Conservation (phyloP, 2,113 vertebrate species). For the Peromyscus californicus region DNA sequence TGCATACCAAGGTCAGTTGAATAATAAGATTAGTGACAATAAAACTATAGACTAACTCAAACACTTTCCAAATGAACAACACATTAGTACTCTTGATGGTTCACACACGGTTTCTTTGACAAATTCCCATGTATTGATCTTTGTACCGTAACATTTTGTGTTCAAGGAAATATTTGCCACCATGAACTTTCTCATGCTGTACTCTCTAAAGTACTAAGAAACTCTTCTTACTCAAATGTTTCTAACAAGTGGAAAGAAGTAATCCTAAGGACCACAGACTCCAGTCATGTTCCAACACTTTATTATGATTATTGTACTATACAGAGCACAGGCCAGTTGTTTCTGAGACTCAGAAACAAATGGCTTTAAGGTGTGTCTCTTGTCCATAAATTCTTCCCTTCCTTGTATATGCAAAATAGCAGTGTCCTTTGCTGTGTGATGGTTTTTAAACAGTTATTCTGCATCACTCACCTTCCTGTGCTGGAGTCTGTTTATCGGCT, state of each 20-base stretch:
- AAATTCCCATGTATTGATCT: not conserved
- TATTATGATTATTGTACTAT: not conserved
- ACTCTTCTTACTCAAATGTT: not conserved
- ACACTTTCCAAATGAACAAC: not conserved
- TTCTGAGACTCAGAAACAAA: not conserved
- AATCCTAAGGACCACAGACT: not conserved
- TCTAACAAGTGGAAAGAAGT: not conserved
- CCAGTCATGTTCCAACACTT: not conserved
- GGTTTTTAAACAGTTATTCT: not conserved
- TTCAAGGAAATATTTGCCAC: conserved; percentile 9
- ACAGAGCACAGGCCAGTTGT: not conserved
- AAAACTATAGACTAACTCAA: not conserved
- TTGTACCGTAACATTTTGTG: not conserved
- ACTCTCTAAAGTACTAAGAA: not conserved
- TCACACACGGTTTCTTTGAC: not conserved
- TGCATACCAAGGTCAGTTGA: not conserved
- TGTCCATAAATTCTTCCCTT: not conserved
- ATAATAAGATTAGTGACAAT: not conserved
- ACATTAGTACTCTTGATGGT: not conserved
- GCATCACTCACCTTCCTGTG: not conserved
- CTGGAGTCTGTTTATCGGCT: not conserved
- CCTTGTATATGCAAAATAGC: not conserved
- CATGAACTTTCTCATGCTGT: not conserved
- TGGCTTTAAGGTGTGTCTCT: not conserved
- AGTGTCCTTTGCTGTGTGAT: not conserved